Evolutionary conservation across 2,888 invertebrate species (phyloP), one percentile per base, ranked within the genome.

Genomic region (Carcina quercana): DNA sequence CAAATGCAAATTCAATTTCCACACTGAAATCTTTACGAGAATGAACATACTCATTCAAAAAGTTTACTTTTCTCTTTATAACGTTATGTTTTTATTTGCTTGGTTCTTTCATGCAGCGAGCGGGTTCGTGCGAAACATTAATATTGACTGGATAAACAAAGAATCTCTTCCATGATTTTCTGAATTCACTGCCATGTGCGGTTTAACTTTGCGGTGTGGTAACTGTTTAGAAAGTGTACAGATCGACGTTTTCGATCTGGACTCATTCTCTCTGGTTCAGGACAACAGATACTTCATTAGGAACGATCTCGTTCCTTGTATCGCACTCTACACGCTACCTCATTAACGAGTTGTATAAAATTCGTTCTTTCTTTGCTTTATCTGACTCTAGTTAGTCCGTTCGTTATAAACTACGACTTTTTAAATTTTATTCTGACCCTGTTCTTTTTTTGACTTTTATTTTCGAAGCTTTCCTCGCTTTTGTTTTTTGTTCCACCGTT

Each of bases 401-500:
- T 53, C 52, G 44, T 57, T 60, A 54, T 53, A 51, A 53, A 45
- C 43, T 29, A 35, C 37, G 38, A 35, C 32, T 15, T 24, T 43
- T 53, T 50, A 38, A 37, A 47, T 61, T 58, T 51, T 53, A 51
- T 47, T 61, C 38, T 35, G 37, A 37, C 45, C 40, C 53, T 43
- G 53, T 42, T 43, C 53, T 49, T 52, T 47, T 50, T 59, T 62
- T 47, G 47, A 48, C 46, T 64, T 67, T 69, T 66, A 57, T 64
- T 67, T 70, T 63, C 37, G 46, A 53, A 45, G 44, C 37, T 52
- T 50, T 52, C 50, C 39, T 45, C n/a, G n/a, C 13, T 21, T 67
- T 64, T 68, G 54, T 70, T 76, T 71, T 69, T 55, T 43, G 57
- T 53, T 59, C 63, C 64, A 63, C 66, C 45, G 61, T 61, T 66